A percentile compares a stretch with the other conserved stretches of the same genome.
Conservation (phyloP, 2,888 invertebrate genomes). For the Iphiclides podalirius region DNA sequence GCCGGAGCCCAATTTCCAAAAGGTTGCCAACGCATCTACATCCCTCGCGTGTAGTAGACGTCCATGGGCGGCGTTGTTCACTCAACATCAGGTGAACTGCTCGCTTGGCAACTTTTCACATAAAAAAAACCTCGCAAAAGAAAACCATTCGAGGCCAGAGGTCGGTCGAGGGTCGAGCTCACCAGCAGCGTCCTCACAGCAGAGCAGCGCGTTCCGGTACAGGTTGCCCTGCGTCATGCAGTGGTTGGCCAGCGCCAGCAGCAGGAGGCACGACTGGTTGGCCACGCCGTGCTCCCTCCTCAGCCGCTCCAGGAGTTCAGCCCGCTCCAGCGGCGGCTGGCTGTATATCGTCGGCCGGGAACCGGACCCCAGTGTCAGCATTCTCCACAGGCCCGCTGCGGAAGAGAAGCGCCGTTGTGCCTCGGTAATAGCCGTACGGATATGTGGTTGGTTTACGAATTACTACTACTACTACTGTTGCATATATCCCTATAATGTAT, state of each 20-base stretch:
- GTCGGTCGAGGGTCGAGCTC: too few species aligned
- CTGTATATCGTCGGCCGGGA: slow-evolving; percentile 56
- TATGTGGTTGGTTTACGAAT: background rate
- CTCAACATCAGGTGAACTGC: too few species aligned
- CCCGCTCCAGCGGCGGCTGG: slow-evolving; percentile 55
- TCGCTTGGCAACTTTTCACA: too few species aligned
- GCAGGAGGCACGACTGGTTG: slow-evolving; percentile 92
- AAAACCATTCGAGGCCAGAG: too few species aligned
- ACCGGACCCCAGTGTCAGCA: slow-evolving; percentile 83
- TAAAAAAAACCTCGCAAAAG: too few species aligned
- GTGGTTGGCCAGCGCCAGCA: slow-evolving; percentile 94
- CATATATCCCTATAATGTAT: too few species aligned
- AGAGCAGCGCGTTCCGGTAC: slow-evolving; percentile 91
- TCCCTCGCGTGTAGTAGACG: too few species aligned
- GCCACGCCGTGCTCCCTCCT: slow-evolving; percentile 87
- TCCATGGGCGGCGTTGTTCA: too few species aligned
- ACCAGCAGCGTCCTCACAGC: slow-evolving; percentile 91
- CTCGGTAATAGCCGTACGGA: background rate
- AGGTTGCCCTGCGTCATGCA: slow-evolving; percentile 90
- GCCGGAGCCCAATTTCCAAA: too few species aligned
- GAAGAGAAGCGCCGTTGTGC: background rate
- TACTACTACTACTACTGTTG: too few species aligned
- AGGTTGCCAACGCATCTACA: too few species aligned
- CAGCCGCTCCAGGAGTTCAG: slow-evolving; percentile 68
- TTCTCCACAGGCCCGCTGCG: slow-evolving; percentile 88